Base-by-base conservation (phyloP, 1,140 invertebrate genomes). In the Hyposmocoma kahamanoa region DNA sequence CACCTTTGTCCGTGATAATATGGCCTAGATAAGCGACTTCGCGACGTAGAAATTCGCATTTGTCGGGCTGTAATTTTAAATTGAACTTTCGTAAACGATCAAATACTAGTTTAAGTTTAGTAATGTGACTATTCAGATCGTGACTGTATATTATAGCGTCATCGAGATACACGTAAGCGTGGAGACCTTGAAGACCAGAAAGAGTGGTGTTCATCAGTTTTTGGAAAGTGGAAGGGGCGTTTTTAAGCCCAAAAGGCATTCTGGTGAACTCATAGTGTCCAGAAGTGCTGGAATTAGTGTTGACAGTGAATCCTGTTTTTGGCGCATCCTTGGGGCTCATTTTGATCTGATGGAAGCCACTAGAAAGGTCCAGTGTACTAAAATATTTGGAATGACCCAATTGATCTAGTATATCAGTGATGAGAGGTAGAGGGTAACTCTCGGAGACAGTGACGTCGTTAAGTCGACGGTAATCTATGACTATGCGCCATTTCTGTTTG, bases 361-460 rank as follows among this genome's bases (percentile, higher is more conserved):
- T 69, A 0, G 54, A 56, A 13, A 87, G 42, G 62, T 89, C 86
- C 4, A 88, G 47, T 0, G 63, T 59, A 1, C 60, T 56, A 48
- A 88, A 87, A 41, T 61, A 78, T 38, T 65, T 65, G 6, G 56
- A 47, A 6, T 59, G 64, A 1, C 53, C 55, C 20, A 87, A 49
- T 6, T 49, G 56, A 34, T 80, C 63, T n/a, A 89, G 52, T 10
- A 65, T 59, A 19, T 84, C 71, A n/a, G 81, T 76, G 4, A 88
- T 84, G 9, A 73, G 51, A 5, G 88, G 87, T 17, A 90, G 56
- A 1, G 87, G 88, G 62, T 72, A 89, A 15, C 58, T 53, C 43
- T 68, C 59, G 17, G 56, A 53, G 26, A 57, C 48, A 3, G 66
- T 61, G 21, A 44, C 36, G 38, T 61, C 48, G 50, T 74, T 74